Evolutionary conservation across 2,888 invertebrate genomes (phyloP).

Genomic region (Cyaniris semiargus): DNA sequence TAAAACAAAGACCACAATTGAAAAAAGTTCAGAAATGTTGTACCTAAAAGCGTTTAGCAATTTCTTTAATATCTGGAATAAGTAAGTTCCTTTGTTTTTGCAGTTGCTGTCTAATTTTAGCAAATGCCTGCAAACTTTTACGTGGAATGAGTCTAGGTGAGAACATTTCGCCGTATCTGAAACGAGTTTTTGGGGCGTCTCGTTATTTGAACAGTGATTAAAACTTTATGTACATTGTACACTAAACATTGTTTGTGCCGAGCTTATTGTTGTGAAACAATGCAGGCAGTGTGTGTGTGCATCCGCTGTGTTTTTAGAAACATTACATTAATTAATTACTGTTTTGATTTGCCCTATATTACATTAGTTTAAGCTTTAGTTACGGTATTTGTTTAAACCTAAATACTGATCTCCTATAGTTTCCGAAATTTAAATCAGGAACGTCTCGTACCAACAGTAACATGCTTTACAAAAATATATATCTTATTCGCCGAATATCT

Average conservation of each 20-base stretch:
- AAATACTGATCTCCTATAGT: no score
- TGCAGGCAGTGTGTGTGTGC: constrained; percentile 17
- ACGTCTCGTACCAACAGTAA: no score
- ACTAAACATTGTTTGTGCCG: constrained; percentile 9
- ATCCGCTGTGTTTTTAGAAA: constrained; percentile 21
- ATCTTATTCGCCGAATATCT: not conserved
- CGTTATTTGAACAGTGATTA: constrained; percentile 24
- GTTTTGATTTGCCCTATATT: not conserved
- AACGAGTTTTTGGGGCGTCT: constrained; percentile 16
- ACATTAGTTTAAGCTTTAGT: no score
- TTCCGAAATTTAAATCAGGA: no score
- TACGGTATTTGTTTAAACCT: no score
- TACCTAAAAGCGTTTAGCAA: not conserved
- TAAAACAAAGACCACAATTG: no score
- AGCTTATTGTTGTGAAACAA: constrained; percentile 27
- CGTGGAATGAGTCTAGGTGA: constrained; percentile 13
- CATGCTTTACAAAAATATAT: not conserved
- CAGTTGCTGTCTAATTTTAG: constrained; percentile 24
- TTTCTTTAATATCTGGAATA: not conserved
- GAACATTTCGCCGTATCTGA: not conserved
- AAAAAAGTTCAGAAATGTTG: not conserved
- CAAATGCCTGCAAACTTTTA: constrained; percentile 3
- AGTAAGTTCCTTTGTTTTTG: constrained; percentile 4
- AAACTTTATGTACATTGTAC: constrained; percentile 10
- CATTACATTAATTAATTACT: not conserved